Evolutionary conservation across 1,140 invertebrate genomes (phyloP).

Genomic region (Subanguina moxae): DNA sequence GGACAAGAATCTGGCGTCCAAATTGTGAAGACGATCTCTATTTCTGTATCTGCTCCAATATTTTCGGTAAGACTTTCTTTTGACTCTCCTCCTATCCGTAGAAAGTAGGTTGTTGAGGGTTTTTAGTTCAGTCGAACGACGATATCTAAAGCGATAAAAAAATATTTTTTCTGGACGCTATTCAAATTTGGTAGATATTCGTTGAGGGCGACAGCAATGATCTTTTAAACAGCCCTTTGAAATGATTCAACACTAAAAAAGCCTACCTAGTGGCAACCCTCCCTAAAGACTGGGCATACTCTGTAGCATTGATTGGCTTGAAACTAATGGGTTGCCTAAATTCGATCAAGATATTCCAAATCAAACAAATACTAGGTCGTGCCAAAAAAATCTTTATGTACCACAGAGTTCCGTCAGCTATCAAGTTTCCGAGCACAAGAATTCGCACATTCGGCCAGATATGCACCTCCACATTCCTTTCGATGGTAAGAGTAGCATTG

Average conservation of each 20-base stretch:
- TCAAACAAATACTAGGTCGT: background rate
- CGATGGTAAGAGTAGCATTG: constrained; percentile 74
- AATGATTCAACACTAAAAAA: too few relatives aligned
- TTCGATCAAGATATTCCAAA: background rate
- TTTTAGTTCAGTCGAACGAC: background rate
- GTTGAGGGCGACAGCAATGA: too few relatives aligned
- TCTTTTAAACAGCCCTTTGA: too few relatives aligned
- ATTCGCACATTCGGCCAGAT: constrained; percentile 95
- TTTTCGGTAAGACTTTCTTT: background rate
- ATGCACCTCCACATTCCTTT: constrained; percentile 83
- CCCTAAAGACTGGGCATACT: constrained; percentile 41
- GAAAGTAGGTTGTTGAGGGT: background rate
- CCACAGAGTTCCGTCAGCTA: constrained; percentile 74
- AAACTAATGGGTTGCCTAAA: constrained; percentile 72
- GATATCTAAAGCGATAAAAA: too few relatives aligned
- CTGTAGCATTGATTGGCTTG: constrained; percentile 66
- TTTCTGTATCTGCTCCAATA: constrained; percentile 9
- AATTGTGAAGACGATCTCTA: background rate
- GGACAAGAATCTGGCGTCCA: constrained; percentile 16
- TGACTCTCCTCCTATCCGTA: background rate
- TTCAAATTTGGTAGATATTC: too few relatives aligned
- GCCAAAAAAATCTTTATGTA: background rate
- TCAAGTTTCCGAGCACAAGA: constrained; percentile 83
- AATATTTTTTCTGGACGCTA: too few relatives aligned
- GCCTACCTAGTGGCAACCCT: constrained; percentile 23